Evolutionary conservation across 2,888 invertebrate species (phyloP), one percentile per base, ranked within the genome.

Genomic region (Tanypteryx hageni): DNA sequence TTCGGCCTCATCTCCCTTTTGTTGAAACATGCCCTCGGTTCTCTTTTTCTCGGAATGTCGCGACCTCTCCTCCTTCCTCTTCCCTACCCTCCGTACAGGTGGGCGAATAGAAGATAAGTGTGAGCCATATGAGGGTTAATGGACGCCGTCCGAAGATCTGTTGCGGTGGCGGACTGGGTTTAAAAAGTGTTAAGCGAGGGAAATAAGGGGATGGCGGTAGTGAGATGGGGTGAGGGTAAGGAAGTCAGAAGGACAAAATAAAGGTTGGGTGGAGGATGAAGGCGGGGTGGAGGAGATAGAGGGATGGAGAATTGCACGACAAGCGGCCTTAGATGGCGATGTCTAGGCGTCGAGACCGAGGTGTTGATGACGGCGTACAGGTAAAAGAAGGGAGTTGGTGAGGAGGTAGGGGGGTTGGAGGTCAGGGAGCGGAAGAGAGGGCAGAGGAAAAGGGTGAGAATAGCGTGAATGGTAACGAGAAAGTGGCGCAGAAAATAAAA

Each of bases 1-100:
- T 13, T 44, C 64, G 89, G 89, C 89, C 89, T n/a, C 89, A 89
- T 89, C 89, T 89, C 89, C 89, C 64, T 64, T 64, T 89, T 89
- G 89, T 68, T 89, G 89, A 86, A 86, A 86, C 59, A 86, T 89
- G 44, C 89, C 64, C 89, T 89, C 86, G 5, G 59, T 14, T 57
- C 56, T 68, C 89, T 64, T 89, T 89, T 89, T 89, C 89, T 64
- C 64, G 61, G 86, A 86, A 86, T 86, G 89, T 89, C 89, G 44
- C 68, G 64, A 57, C 83, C 83, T 83, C 31, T 83, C 83, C 83
- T 4, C n/a, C 56, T 57, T 10, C 83, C n/a, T 44, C 83, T 56
- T 44, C n/a, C 56, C 14, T 13, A 31, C 61, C 31, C 44, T 44
- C 44, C 14, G 27, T 27, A 27, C 16, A 27, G 58, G 85, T 27